A percentile compares a stretch with the other conserved stretches of the same genome.
These are phyloP conservation scores for Bombus vancouverensis DNA, from an alignment of 1,140 invertebrate species.

Conservation along the genomic window DNA sequence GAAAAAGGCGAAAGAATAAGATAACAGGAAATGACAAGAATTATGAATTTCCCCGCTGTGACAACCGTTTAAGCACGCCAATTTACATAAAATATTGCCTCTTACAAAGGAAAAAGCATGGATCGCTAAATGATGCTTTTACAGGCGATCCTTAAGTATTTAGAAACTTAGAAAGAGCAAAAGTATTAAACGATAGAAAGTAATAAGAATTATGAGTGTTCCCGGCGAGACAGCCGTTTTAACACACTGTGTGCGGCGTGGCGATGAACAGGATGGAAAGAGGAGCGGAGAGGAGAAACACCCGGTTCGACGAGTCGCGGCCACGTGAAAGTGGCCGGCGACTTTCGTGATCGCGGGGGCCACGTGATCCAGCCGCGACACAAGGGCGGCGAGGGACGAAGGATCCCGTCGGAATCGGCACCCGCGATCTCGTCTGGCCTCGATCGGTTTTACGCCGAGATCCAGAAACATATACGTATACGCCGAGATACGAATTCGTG, in stretches of 20 bases:
- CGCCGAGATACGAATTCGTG: conserved; percentile 46
- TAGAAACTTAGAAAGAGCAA: too few relatives aligned
- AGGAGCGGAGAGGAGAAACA: conserved; percentile 12
- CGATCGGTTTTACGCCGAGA: conserved; percentile 57
- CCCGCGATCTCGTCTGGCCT: conserved; percentile 64
- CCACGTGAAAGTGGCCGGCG: conserved; percentile 74
- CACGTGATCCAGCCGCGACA: conserved; percentile 45
- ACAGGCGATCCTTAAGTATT: too few relatives aligned
- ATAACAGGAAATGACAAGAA: too few relatives aligned
- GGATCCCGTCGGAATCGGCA: conserved; percentile 53
- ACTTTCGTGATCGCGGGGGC: conserved; percentile 69
- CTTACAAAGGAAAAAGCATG: too few relatives aligned
- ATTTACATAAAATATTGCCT: too few relatives aligned
- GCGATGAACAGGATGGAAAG: background rate
- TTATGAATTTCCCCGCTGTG: too few relatives aligned
- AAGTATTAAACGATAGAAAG: background rate
- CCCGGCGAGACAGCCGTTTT: background rate
- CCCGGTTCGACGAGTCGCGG: conserved; percentile 68
- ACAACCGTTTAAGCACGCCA: too few relatives aligned
- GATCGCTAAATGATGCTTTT: too few relatives aligned
- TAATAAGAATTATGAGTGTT: background rate
- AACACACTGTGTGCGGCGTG: background rate
- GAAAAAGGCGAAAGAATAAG: too few relatives aligned
- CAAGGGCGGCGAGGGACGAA: conserved; percentile 55
- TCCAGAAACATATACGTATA: conserved; percentile 33